Base-by-base conservation (phyloP, 2,888 invertebrate species). In the Sphecodes monilicornis region DNA sequence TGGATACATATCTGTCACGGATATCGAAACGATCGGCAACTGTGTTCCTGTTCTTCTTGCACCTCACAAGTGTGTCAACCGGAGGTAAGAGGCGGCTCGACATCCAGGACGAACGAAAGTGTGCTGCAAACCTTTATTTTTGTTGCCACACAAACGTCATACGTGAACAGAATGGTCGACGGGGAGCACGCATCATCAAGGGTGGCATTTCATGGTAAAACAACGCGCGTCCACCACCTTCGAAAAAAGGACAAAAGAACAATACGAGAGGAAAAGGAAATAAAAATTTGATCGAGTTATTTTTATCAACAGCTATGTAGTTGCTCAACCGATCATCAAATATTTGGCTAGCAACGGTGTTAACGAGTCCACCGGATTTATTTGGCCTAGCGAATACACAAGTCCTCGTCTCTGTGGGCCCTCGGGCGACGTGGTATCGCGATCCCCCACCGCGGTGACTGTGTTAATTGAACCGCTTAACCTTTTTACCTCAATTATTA, bases 401-500 rank as follows among this genome's bases (percentile, higher is more conserved):
- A 13, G 36, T 11, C 43, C 4, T 3, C 11, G 16, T 54, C 10
- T 66, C 60, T 29, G 54, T 16, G 68, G 43, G 39, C 36, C 54
- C 41, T 10, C 74, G 74, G 80, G 76, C 76, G 57, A 80, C 26
- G 76, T 71, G 76, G 68, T 41, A 64, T 68, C 72, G 60, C 43
- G 74, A 75, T 76, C 76, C 71, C 60, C 71, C n/a, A 13, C 26
- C 70, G 10, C 66, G 36, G 22, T 36, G 36, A 36, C 43, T 64
- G 46, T 11, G 84, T 86, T 80, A 80, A 86, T 86, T 69, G 78
- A 78, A 70, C 50, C 64, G 74, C 73, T 85, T 79, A 76, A 81
- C 75, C 70, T 75, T 85, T 89, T 90, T 88, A 84, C 73, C 76
- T 81, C 77, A 72, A 89, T 86, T 85, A 89, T 88, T 86, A 82